Evolutionary conservation across 2,113 vertebrate species (phyloP), one percentile per base, ranked within the genome.

Genomic region (Machaerirhynchus nigripectus): DNA sequence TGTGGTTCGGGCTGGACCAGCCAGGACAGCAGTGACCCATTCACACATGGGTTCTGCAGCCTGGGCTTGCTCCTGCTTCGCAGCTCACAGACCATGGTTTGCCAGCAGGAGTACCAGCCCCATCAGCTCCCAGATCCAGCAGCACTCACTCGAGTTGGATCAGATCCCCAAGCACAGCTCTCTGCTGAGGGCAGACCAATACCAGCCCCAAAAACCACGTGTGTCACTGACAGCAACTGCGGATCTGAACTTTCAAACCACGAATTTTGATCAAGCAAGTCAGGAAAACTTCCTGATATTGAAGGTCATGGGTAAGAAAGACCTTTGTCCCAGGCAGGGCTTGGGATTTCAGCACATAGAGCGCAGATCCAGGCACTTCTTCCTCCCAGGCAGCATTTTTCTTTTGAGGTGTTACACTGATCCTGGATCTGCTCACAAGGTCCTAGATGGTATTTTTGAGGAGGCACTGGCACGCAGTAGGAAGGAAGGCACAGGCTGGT

Each of bases 121-220:
- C 44, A 33, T 18, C 30, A 4, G 7, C 22, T 42, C 57, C 23
- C 30, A n/a, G 59, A n/a, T 23, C 44, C 49, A 47, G n/a, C 55
- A 73, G 75, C 0, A 0, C 49, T 44, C 42, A 17, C 9, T 49
- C 16, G 10, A 19, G 61, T 39, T 1, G 0, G 33, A 40, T 68
- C 70, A 57, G n/a, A 49, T 33, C 63, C 11, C 9, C 1, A 0
- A 60, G 33, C 57, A 73, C 57, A 84, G 56, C 33, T 40, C 44
- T 56, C 55, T 37, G 56, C 56, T n/a, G n/a, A 84, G 31, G 28
- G 46, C 64, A 67, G 42, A 63, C 20, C 71, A 47, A 24, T 2
- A 13, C 10, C 47, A n/a, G 18, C 27, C 70, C 80, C 67, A 39
- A 57, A 76, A 81, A 7, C 44, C 59, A 42, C 3, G 26, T 16